Evolutionary conservation across 2,797 vertebrate genomes (phyloP), one percentile per base, ranked within the genome.

Genomic region (Ambastaia sidthimunki): DNA sequence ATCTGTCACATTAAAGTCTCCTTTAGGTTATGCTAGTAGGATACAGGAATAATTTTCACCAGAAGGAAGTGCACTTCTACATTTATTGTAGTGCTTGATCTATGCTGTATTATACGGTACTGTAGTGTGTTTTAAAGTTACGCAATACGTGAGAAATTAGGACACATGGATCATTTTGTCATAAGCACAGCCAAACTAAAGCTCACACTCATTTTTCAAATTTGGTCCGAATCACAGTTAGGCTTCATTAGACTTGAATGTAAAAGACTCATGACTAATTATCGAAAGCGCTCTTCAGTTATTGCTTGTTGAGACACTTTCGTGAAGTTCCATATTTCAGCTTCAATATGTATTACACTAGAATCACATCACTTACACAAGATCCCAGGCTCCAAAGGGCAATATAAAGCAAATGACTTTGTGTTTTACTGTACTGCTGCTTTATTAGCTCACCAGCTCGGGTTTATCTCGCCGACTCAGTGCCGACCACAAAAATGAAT

Each of bases 251-350:
- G 63, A 67, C 68, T 50, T 47, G 74, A 72, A 72, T 72, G 47
- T 59, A 48, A 48, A 52, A 63, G 76, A 78, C 67, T 78, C 50
- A 11, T 71, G 68, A 71, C 57, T 76, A 76, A 77, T 72, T 82
- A 82, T 18, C 34, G n/a, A 75, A 75, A 55, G 67, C 31, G 60
- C 67, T 76, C 47, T 47, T 59, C 52, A 37, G 37, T 82, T 78
- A 72, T 76, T 84, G 72, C 76, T 80, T 69, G 55, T 80, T 80
- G 67, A 82, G 74, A 59, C 37, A 57, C 71, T 60, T 41, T 57
- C 71, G 37, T 82, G 65, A 76, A 71, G 74, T 72, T 55, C 21
- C 69, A 74, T 84, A 71, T 74, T 78, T 74, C 50, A 78, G 62
- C 28, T 71, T 18, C 18, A 52, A 67, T 19, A 66, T 80, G 19